phyloP scores from a whole-genome alignment of 1,140 invertebrate species.

The Diabrotica virgifera region DNA sequence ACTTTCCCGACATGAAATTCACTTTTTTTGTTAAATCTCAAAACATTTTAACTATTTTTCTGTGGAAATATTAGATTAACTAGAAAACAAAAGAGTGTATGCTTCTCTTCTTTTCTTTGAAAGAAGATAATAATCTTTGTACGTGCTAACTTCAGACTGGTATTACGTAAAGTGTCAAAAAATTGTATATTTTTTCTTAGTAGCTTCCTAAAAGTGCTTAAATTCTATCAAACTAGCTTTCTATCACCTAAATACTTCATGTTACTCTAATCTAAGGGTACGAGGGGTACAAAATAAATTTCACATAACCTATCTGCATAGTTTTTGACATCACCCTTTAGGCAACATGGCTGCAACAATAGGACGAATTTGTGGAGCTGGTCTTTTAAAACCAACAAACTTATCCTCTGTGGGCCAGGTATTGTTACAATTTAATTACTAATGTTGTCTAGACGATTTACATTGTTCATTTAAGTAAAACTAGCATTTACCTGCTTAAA shows the following conservation, averaged over 20 bases:
- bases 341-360: conserved; percentile 79
- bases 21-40: too few species aligned
- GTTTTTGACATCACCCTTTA: conserved; percentile 7
- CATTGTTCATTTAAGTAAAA: neutral
- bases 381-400: conserved; percentile 64
- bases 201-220: conserved; percentile 5
- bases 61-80: too few species aligned
- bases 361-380: conserved; percentile 76
- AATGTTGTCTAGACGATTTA: neutral
- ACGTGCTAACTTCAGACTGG: too few species aligned
- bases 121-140: too few species aligned
- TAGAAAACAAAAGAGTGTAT: too few species aligned
- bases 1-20: too few species aligned
- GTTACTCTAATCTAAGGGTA: neutral
- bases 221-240: conserved; percentile 13
- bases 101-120: too few species aligned
- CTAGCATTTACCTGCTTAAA: neutral
- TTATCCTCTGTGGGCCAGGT: conserved; percentile 54
- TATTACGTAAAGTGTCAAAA: conserved; percentile 37
- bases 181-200: conserved; percentile 25
- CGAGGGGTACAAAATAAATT: neutral
- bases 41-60: too few species aligned
- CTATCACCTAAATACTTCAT: neutral
- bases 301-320: conserved; percentile 1
- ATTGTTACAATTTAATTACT: conserved; percentile 25